Base-by-base conservation (phyloP, 2,797 vertebrate genomes). In the Danio aesculapii region DNA sequence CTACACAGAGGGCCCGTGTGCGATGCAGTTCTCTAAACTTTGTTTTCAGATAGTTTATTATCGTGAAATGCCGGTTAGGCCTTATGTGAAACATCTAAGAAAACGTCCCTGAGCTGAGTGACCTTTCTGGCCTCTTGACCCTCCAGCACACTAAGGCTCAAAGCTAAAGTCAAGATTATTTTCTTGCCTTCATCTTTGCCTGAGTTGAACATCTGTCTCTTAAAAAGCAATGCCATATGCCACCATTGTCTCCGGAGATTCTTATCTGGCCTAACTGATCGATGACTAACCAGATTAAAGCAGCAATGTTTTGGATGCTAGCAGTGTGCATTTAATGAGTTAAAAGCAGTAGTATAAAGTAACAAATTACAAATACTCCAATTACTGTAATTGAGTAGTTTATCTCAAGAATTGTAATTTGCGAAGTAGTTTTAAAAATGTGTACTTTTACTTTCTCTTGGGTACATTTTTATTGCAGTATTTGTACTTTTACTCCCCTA, bases 121-220 rank as follows among this genome's bases (percentile, higher is more conserved):
- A 68, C 79, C 85, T 85, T 58, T 30, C 83, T 84, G 71, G 88
- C 88, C 85, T 85, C 57, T 82, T 85, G 86, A 88, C 79, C 77
- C 63, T 57, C 12, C 78, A 76, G 72, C 83, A 57, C 79, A 87
- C 78, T 67, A 79, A 81, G 75, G 85, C 89, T 91, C 86, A 90
- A 85, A 90, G 88, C 89, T 84, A 86, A 89, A 89, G 88, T 87
- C 87, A 87, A 89, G 88, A 91, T 92, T 92, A 83, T 89, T 88
- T 87, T 85, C 83, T 58, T 89, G 44, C 57, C 66, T 81, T 87
- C 68, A 63, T 79, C 66, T 89, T 89, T 81, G 83, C 84, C 82
- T 62, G 81, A 84, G 61, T 68, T 79, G 83, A 91, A 92, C 93
- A 93, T 91, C 92, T 93, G 92, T 90, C 89, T 83, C 84, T 87